Conservation (phyloP, 2,797 vertebrate genomes). For the Epinephelus coioides region DNA sequence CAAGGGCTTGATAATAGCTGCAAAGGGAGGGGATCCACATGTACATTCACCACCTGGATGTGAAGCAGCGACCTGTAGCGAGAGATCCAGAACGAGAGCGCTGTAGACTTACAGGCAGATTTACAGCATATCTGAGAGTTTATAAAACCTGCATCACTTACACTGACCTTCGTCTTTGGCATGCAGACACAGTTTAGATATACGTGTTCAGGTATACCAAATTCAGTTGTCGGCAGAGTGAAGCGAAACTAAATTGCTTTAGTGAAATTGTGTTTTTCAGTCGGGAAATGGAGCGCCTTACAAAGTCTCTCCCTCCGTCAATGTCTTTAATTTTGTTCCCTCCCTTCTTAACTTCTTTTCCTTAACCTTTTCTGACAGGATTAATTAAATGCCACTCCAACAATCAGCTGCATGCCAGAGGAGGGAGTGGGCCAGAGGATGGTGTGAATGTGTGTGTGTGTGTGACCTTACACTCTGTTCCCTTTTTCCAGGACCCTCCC, state of each 20-base stretch:
- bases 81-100: background rate
- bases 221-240: background rate
- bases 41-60: background rate
- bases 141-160: background rate
- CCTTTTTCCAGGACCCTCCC: conserved; percentile 27
- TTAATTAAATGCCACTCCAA: conserved; percentile 69
- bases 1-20: conserved; percentile 1
- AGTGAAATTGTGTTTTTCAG: conserved; percentile 37
- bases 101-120: background rate
- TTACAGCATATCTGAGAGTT: background rate
- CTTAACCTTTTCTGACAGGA: conserved; percentile 65
- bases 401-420: conserved; percentile 63
- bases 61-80: background rate
- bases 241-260: conserved; percentile 5
- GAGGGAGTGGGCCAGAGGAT: conserved; percentile 41
- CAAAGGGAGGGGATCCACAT: background rate
- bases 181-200: background rate
- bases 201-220: background rate
- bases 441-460: conserved; percentile 8
- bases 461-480: conserved; percentile 25
- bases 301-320: conserved; percentile 14
- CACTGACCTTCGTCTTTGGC: background rate
- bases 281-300: background rate
- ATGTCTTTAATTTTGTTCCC: conserved; percentile 33
- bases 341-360: conserved; percentile 24